These are phyloP conservation scores for Orchesellides sinensis DNA, from an alignment of 2,888 invertebrate genomes.

Conservation along the genomic window DNA sequence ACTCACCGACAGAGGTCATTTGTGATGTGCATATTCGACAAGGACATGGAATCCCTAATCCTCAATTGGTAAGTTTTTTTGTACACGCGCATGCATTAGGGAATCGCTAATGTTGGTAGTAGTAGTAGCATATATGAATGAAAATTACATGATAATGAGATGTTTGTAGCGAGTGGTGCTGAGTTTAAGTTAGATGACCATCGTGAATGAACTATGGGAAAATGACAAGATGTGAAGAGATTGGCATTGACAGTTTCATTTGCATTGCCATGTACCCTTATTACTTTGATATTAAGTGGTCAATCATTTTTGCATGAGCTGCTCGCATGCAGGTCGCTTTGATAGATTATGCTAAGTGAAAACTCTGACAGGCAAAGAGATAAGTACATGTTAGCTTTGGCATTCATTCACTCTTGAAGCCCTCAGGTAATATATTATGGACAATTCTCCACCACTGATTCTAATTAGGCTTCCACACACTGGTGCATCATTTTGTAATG, in stretches of 20 bases:
- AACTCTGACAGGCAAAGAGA: constrained; percentile 5
- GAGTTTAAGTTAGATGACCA: too few relatives aligned
- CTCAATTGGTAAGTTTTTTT: constrained; percentile 73
- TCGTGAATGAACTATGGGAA: background rate
- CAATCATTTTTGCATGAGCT: background rate
- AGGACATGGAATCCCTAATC: constrained; percentile 73
- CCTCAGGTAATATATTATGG: too few relatives aligned
- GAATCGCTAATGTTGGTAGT: too few relatives aligned
- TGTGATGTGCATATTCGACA: constrained; percentile 73
- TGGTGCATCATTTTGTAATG: too few relatives aligned
- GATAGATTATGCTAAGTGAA: constrained; percentile 12
- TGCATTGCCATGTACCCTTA: background rate
- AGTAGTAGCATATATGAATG: too few relatives aligned
- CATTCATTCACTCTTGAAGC: too few relatives aligned
- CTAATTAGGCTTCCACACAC: too few relatives aligned
- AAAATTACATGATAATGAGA: background rate
- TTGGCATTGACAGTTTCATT: background rate
- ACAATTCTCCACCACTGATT: too few relatives aligned
- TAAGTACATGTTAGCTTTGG: too few relatives aligned
- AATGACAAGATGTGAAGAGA: background rate
- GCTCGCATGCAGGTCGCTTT: constrained; percentile 22
- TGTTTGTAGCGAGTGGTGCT: too few relatives aligned
- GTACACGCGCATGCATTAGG: too few relatives aligned
- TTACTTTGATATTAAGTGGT: too few relatives aligned
- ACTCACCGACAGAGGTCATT: constrained; percentile 72